Percentiles rank a stretch among this genome's conserved stretches.
phyloP scores from a whole-genome alignment of 2,797 vertebrate species.

The Geotrypetes seraphini region DNA sequence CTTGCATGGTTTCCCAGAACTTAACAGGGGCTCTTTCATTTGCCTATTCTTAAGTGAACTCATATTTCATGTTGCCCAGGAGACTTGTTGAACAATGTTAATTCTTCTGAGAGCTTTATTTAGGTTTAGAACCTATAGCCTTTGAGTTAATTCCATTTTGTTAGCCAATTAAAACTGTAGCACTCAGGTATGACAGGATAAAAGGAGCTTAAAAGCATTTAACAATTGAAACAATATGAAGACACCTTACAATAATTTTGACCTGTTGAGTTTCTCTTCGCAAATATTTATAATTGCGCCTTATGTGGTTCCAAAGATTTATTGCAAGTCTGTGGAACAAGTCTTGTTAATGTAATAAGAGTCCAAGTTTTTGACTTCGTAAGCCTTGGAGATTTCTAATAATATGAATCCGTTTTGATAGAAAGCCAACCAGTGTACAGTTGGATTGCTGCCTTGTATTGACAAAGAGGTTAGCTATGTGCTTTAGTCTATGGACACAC shows the following conservation, averaged over 20 bases:
- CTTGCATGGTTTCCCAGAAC: background rate
- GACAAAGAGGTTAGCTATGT: slow-evolving; percentile 49
- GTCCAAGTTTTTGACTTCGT: slow-evolving; percentile 60
- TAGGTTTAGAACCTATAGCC: background rate
- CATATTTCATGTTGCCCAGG: background rate
- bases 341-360: slow-evolving; percentile 66
- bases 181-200: slow-evolving; percentile 5
- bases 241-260: slow-evolving; percentile 45
- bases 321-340: slow-evolving; percentile 71
- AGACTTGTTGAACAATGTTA: background rate
- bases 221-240: slow-evolving; percentile 31
- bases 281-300: slow-evolving; percentile 68
- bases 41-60: background rate
- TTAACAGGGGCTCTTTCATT: background rate
- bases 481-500: slow-evolving; percentile 47
- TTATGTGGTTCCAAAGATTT: slow-evolving; percentile 77
- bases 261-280: slow-evolving; percentile 59
- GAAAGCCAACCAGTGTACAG: slow-evolving; percentile 56
- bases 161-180: background rate
- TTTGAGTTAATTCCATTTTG: background rate
- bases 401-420: slow-evolving; percentile 73
- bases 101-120: background rate
- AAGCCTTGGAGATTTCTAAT: slow-evolving; percentile 70
- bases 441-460: slow-evolving; percentile 52
- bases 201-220: slow-evolving; percentile 11